Conservation (phyloP, 2,113 vertebrate species). For the Eurypyga helias region DNA sequence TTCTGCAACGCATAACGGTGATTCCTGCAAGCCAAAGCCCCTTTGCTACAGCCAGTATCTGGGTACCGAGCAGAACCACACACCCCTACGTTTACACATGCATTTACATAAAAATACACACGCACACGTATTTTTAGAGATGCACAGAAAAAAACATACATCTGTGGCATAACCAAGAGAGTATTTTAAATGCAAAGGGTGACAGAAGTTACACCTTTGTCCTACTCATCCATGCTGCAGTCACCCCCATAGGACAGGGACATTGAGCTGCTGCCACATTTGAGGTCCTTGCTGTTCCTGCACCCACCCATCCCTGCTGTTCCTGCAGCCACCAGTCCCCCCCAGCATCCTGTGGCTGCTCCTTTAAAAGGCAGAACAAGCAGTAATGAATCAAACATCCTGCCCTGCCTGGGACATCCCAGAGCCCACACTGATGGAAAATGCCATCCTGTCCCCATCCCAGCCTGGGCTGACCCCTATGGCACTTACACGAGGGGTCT, state of each 20-base stretch:
- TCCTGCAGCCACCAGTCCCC: neutral
- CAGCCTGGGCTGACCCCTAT: neutral
- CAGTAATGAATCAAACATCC: accelerated
- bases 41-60: neutral
- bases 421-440: accelerated
- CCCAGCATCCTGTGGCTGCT: neutral
- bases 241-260: neutral
- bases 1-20: neutral
- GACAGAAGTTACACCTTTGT: neutral
- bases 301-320: neutral
- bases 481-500: constrained; percentile 62
- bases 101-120: neutral
- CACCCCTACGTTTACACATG: too few relatives aligned
- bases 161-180: neutral
- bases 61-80: neutral
- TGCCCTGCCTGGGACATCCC: neutral
- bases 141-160: neutral
- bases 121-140: neutral
- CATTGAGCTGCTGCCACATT: constrained; percentile 54
- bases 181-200: neutral
- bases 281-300: neutral
- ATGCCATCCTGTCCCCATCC: neutral
- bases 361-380: neutral
- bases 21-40: neutral
- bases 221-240: neutral